Percentiles rank a stretch among this genome's conserved stretches.
These are phyloP conservation scores for Sorex araneus DNA, from an alignment of 2,113 vertebrate genomes.

Conservation along the genomic window DNA sequence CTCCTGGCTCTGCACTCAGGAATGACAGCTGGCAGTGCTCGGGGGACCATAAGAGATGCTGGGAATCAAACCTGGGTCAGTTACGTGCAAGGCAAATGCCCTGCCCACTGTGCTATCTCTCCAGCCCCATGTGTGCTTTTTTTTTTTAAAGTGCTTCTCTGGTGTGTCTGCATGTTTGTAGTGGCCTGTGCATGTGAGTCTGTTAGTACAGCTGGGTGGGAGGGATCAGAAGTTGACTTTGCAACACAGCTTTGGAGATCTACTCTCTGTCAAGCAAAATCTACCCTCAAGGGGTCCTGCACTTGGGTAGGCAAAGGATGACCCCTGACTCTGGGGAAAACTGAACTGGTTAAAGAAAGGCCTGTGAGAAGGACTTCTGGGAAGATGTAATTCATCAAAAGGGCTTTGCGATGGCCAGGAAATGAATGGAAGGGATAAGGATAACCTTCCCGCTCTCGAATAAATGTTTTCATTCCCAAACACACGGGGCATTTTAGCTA, in stretches of 20 bases:
- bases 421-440: not conserved
- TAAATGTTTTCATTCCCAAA: not conserved
- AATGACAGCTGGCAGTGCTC: too few relatives aligned
- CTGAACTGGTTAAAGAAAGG: not conserved
- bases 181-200: too few relatives aligned
- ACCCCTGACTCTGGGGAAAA: not conserved
- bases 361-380: not conserved
- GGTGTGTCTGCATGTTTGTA: not conserved
- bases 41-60: too few relatives aligned
- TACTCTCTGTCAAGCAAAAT: constrained; percentile 29
- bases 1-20: too few relatives aligned
- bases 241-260: not conserved
- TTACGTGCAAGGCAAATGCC: too few relatives aligned
- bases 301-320: not conserved
- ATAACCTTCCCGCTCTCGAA: not conserved
- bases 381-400: not conserved
- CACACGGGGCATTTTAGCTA: not conserved
- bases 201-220: not conserved
- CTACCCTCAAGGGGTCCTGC: not conserved
- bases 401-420: not conserved
- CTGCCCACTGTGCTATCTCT: too few relatives aligned
- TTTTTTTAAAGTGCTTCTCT: too few relatives aligned
- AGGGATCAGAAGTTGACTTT: not conserved
- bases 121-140: too few relatives aligned
- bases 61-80: too few relatives aligned